Conservation (phyloP, 2,888 invertebrate genomes). For the Rotaria socialis region DNA sequence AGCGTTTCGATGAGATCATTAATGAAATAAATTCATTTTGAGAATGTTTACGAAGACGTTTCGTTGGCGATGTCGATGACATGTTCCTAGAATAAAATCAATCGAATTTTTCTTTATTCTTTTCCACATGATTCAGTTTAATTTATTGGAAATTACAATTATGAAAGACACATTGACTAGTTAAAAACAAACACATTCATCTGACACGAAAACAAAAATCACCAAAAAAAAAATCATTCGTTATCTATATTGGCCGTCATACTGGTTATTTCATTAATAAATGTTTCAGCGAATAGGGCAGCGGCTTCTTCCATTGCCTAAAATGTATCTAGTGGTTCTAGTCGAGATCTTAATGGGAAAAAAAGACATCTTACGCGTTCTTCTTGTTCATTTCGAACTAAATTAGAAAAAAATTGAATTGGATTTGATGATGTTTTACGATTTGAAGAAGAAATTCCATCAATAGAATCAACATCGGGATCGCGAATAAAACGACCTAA, state of each 20-base stretch:
- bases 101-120: no score
- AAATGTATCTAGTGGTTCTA: no score
- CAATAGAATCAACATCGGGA: background rate
- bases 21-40: constrained; percentile 12
- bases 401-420: background rate
- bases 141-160: background rate
- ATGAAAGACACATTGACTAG: constrained; percentile 2
- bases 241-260: constrained; percentile 6
- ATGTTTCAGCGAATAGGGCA: constrained; percentile 25
- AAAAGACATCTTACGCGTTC: background rate
- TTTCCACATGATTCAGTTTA: no score
- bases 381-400: background rate
- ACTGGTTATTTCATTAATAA: background rate
- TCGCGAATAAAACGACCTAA: constrained; percentile 27
- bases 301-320: background rate
- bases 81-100: background rate
- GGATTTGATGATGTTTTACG: background rate
- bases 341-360: no score
- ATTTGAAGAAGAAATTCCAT: background rate
- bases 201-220: background rate
- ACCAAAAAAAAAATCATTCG: background rate
- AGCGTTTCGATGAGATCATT: background rate
- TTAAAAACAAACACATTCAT: background rate
- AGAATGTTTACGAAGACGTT: constrained; percentile 11
- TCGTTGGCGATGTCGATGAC: background rate